Conservation (phyloP, 2,888 invertebrate species). For the Girardia tigrina region DNA sequence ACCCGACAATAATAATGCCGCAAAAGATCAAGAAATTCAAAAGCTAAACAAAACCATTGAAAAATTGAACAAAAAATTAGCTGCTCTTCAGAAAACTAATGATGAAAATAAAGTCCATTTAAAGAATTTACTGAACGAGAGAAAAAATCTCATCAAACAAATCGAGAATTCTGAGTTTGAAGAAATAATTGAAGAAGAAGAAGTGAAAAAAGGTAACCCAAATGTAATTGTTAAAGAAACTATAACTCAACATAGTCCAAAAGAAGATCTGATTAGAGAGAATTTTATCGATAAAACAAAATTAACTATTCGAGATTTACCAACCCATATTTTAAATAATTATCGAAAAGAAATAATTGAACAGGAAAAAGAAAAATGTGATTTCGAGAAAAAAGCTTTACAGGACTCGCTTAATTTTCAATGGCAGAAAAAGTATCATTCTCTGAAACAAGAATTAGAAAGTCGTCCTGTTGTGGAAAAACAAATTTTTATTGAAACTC, state of each 20-base stretch:
- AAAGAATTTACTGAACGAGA: not conserved
- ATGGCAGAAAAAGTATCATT: not conserved
- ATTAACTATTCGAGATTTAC: not conserved
- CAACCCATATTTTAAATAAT: not conserved
- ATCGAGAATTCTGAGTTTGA: conserved; percentile 3
- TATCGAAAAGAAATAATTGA: not conserved
- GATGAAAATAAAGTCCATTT: not conserved
- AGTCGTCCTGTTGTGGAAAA: not conserved
- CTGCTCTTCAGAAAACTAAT: not conserved
- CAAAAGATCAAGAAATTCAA: not conserved
- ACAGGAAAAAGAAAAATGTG: not conserved
- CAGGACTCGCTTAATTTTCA: not conserved
- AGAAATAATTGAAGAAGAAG: conserved; percentile 23
- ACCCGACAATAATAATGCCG: not conserved
- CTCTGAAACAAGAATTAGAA: not conserved
- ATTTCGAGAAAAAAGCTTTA: not conserved
- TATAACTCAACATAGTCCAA: not conserved
- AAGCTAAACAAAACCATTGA: not conserved
- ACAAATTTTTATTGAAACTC: not conserved
- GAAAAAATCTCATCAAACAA: not conserved
- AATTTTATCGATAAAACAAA: not conserved
- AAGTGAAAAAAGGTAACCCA: not conserved
- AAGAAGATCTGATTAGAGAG: not conserved
- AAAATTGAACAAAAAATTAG: not conserved
- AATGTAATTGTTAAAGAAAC: not conserved